Percentiles rank a stretch among this genome's conserved stretches.
phyloP scores from a whole-genome alignment of 2,113 vertebrate species.

The Ammodytes marinus region DNA sequence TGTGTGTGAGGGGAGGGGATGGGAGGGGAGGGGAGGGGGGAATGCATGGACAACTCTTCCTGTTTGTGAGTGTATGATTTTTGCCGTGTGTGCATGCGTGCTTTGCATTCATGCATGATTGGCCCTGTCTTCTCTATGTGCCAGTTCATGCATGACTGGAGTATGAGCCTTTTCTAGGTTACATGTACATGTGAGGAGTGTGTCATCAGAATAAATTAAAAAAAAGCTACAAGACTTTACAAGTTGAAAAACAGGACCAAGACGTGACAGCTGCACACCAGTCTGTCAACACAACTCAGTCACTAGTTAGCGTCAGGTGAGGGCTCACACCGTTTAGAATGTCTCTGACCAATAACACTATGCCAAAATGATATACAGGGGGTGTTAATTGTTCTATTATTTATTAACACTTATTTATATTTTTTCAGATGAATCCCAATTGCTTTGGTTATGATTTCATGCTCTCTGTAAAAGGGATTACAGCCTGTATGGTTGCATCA shows the following conservation, averaged over 20 bases:
- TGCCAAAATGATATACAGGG: too few species aligned
- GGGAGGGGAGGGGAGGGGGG: too few species aligned
- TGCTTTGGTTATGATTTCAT: too few species aligned
- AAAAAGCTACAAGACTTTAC: too few species aligned
- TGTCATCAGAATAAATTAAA: neutral
- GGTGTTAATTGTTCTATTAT: too few species aligned
- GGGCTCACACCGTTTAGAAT: neutral
- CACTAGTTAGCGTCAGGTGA: neutral
- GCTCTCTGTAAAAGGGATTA: too few species aligned
- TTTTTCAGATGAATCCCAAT: too few species aligned
- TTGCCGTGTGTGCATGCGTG: conserved; percentile 23
- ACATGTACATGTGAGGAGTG: conserved; percentile 28
- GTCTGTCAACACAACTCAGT: neutral
- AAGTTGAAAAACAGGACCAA: neutral
- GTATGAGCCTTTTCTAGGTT: conserved; percentile 35
- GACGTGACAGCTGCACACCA: neutral
- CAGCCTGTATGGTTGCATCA: too few species aligned
- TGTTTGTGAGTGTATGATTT: neutral
- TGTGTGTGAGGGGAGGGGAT: too few species aligned
- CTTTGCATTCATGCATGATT: conserved; percentile 53
- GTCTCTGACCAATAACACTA: neutral
- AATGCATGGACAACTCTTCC: too few species aligned
- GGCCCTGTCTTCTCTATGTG: conserved; percentile 20
- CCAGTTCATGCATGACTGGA: conserved; percentile 51
- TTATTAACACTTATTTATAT: too few species aligned